Evolutionary conservation across 2,888 invertebrate genomes (phyloP), one percentile per base, ranked within the genome.

Genomic region (Dynastes hyllus): DNA sequence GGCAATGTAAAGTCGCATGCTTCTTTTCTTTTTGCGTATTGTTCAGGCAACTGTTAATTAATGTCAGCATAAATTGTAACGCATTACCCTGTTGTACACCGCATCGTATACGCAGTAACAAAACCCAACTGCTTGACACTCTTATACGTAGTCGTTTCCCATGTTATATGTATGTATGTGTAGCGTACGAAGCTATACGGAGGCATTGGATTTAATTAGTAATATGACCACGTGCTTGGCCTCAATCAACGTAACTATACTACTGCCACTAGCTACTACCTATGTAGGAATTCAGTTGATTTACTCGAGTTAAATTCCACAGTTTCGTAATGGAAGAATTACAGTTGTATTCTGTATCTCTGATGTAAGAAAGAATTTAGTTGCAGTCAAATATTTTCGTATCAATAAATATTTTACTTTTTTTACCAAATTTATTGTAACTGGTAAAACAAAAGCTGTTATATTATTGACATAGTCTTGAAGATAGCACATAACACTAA

Each of bases 161-260:
- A 45, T 45, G 45, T 45, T 45, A 45, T 27, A 22, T 5, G 69
- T 27, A 22, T 5, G 69, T 51, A 37, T 8, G 27, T 55, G 58
- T 71, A 67, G 6, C 45, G 37, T 71, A 58, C 55, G 58, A 71
- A 71, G 8, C 16, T 55, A 55, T 37, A 71, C 55, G 32, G 8
- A 55, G 71, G 80, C 81, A 80, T 80, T 80, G 80, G 79, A 81
- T 80, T 80, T 81, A 81, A 81, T 81, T 81, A 81, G 77, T 79
- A 78, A 78, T 81, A 73, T 78, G 65, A 77, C 79, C 81, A 80
- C 80, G 81, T 81, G 81, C 80, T 78, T 80, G 81, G 80, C 80
- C 81, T 81, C 79, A 80, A 81, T 81, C 80, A 81, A 79, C 80
- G 80, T 78, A 11, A 80, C 80, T 80, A 70, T 51, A 58, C 55